phyloP scores from a whole-genome alignment of 2,113 vertebrate genomes.

The Daphoenositta chrysoptera region DNA sequence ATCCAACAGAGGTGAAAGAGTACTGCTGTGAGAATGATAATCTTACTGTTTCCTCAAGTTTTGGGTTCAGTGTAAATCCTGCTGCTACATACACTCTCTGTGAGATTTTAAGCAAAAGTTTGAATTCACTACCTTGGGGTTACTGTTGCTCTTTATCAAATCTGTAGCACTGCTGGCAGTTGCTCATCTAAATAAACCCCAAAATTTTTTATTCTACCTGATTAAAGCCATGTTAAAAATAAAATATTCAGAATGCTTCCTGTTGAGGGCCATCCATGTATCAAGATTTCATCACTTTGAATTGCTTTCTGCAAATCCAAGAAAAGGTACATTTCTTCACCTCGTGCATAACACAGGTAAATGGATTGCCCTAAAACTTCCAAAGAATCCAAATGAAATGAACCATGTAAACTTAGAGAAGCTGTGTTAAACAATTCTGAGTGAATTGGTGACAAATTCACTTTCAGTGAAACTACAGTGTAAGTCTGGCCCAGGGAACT shows the following conservation, averaged over 20 bases:
- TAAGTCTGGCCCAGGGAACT: not conserved
- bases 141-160: not conserved
- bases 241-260: not conserved
- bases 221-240: constrained; percentile 1
- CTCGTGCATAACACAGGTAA: not conserved
- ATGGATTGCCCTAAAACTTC: not conserved
- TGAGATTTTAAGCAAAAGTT: not conserved
- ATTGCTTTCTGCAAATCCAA: not conserved
- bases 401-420: not conserved
- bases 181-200: not conserved
- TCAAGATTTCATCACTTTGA: not conserved
- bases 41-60: not conserved
- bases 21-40: not conserved
- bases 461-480: not conserved
- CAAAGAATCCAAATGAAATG: not conserved
- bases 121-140: not conserved
- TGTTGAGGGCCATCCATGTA: not conserved
- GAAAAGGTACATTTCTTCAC: not conserved
- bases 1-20: not conserved
- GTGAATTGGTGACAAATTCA: not conserved
- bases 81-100: not conserved
- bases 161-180: not conserved
- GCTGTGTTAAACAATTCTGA: not conserved
- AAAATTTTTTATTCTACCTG: not conserved
- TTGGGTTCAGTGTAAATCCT: not conserved